Conservation (phyloP, 2,797 vertebrate genomes). For the Myiotriccus ornatus region DNA sequence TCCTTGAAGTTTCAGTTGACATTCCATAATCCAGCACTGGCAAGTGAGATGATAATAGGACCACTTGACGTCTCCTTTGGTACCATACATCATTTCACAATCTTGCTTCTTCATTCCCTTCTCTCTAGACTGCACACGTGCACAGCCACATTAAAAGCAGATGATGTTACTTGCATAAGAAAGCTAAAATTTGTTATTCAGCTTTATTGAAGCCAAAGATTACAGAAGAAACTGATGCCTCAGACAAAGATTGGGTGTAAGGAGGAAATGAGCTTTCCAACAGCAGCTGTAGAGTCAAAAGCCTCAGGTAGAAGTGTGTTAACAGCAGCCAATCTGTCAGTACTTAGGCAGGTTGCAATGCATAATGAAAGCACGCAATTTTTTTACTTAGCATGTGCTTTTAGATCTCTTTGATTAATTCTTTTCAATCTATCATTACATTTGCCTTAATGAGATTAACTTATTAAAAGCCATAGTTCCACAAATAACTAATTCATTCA, state of each 20-base stretch:
- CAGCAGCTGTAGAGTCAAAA: not conserved
- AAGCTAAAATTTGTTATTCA: not conserved
- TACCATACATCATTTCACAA: not conserved
- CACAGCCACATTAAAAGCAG: not conserved
- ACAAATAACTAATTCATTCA: not conserved
- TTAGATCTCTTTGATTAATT: not conserved
- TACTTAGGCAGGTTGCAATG: not conserved
- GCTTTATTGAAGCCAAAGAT: not conserved
- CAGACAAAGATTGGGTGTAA: accelerated
- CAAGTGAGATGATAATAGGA: not conserved
- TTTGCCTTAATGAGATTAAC: not conserved
- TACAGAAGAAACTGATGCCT: not conserved
- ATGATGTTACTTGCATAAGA: not conserved
- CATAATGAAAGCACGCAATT: not conserved
- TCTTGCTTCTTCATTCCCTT: not conserved
- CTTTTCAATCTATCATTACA: not conserved
- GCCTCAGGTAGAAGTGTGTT: not conserved
- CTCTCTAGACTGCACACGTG: not conserved
- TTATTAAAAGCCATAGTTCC: not conserved
- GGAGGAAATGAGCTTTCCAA: not conserved
- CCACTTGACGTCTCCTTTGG: not conserved
- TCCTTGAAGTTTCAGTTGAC: not conserved
- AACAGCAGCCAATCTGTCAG: not conserved
- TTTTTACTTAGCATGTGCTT: not conserved
- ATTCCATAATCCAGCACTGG: not conserved